Base-by-base conservation (phyloP, 2,888 invertebrate genomes). In the Andrena marginata region DNA sequence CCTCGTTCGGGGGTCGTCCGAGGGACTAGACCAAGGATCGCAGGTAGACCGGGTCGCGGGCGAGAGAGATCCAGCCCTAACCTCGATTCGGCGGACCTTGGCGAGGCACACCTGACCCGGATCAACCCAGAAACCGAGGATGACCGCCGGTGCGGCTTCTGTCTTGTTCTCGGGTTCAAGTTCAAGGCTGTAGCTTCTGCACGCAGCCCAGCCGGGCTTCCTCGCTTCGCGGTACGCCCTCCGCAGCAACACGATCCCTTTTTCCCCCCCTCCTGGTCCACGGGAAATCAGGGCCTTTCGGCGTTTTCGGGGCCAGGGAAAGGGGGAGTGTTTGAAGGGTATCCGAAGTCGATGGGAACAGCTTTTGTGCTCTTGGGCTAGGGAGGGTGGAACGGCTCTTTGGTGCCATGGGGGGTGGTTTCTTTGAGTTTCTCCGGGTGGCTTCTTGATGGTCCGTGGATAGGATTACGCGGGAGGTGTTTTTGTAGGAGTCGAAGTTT, bases 91-190 rank as follows among this genome's bases (percentile, higher is more conserved):
- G 31, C 69, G 70, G 65, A 63, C 62, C 77, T 69, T 33, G 62
- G 60, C 70, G 73, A 48, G 71, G 63, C 73, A 73, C 80, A 81
- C 84, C 84, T 87, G 82, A 85, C 82, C 85, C 80, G 72, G 73
- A 77, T 75, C 80, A 84, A 79, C 79, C 75, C 78, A 72, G 68
- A 76, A 79, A 82, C 63, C 68, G 73, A 80, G 74, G 74, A 77
- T 68, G 68, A 73, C 74, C 80, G 77, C 77, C 73, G 75, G 69
- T 71, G 80, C 75, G 73, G 68, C 75, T 80, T 77, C 74, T 71
- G 72, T 56, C 64, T 68, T 77, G 79, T 74, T 82, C 10, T 82
- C 82, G 75, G 84, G 88, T 89, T 90, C 90, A 90, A 90, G 90
- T 90, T 90, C 90, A 90, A 68, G 87, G 87, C n/a, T 56, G 42